Base-by-base conservation (phyloP, 2,797 vertebrate species). In the Myioborus melanocephalus region DNA sequence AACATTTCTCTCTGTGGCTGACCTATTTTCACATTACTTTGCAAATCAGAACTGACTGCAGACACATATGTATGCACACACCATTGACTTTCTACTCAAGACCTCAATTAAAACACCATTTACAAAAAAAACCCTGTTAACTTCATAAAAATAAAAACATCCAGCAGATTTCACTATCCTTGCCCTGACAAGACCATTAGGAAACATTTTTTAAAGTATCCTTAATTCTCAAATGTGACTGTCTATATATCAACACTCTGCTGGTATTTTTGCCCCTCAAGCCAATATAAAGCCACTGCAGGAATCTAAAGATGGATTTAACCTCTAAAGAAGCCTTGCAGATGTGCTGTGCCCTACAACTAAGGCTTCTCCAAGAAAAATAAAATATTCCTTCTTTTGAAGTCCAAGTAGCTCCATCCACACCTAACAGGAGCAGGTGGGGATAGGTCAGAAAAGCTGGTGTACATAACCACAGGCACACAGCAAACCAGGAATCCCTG, bases 21-120 rank as follows among this genome's bases (percentile, higher is more conserved):
- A 96, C 95, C 96, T 94, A 96, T 96, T 96, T 96, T 76, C 94
- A 94, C 85, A 76, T 88, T 91, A 79, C 80, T 97, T 80, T 73
- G 87, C 89, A 96, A 97, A 96, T 94, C 30, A 96, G 85, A 96
- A 95, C 91, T 88, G 92, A 97, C 94, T 93, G 89, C 91, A 96
- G 94, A 92, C 95, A 94, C 79, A 56, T 78, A 95, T 89, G 91
- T 84, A 92, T 86, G 65, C 27, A 91, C 91, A 95, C 94, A 95
- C 91, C 94, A 96, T 79, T 94, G 96, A 79, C 83, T 96, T 95
- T 64, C 91, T 64, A 91, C 89, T 94, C 87, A 52, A 93, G 83
- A 91, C 89, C 83, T 92, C 94, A 96, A 93, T 96, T 96, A 96
- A 94, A 96, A 84, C 24, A 91, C 37, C 83, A 78, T 91, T 91